Percentiles rank a stretch among this genome's conserved stretches.
Conservation (phyloP, 2,113 vertebrate genomes). For the Eolophus roseicapilla region DNA sequence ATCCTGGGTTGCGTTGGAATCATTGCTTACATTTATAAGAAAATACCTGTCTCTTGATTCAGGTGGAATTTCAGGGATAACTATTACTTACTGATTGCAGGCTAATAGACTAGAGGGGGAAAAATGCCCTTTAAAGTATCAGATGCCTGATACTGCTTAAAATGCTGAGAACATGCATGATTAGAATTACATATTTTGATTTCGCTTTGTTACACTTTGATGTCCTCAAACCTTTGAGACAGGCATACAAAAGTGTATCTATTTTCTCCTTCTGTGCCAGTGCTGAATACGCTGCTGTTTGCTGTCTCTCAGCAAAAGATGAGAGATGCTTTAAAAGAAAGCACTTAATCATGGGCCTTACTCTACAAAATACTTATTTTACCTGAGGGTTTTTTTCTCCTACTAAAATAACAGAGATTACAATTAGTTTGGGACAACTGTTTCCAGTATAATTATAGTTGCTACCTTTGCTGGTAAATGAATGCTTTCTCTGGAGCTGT, state of each 20-base stretch:
- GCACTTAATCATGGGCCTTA: background rate
- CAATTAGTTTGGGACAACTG: background rate
- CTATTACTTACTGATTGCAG: background rate
- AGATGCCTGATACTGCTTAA: background rate
- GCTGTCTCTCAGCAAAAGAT: background rate
- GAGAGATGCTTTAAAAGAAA: background rate
- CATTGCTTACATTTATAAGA: background rate
- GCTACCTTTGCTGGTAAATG: background rate
- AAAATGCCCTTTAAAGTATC: background rate
- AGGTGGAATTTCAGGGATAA: background rate
- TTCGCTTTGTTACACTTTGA: background rate
- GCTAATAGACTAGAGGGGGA: background rate
- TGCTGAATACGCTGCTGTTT: background rate
- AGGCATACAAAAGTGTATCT: background rate
- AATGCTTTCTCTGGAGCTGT: constrained; percentile 15
- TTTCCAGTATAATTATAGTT: background rate
- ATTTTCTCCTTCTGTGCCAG: background rate
- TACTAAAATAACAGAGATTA: background rate
- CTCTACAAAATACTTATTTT: background rate
- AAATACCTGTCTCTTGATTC: background rate
- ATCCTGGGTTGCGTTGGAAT: background rate
- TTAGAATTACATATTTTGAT: constrained; percentile 7
- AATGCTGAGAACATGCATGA: background rate
- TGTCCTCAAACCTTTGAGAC: background rate
- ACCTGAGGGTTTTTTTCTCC: background rate